A percentile compares a stretch with the other conserved stretches of the same genome.
phyloP scores from a whole-genome alignment of 1,140 invertebrate species.

The Babylonia areolata region DNA sequence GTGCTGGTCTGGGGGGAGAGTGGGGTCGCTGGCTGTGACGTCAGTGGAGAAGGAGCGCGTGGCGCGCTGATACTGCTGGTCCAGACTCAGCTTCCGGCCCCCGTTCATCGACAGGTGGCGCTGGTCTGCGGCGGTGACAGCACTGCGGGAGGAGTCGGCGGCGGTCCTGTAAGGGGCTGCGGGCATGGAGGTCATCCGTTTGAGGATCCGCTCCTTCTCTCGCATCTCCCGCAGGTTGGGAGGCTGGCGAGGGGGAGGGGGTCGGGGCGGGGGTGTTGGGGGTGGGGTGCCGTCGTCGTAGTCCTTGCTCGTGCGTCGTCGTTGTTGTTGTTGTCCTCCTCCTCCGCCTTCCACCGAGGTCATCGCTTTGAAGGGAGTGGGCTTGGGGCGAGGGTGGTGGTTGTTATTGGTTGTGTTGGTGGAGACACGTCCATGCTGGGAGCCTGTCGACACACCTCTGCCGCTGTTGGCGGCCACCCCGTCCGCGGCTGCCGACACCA shows the following conservation, averaged over 20 bases:
- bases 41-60: constrained; percentile 28
- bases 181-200: constrained; percentile 44
- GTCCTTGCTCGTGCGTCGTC: constrained; percentile 27
- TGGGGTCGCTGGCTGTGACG: background rate
- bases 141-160: constrained; percentile 23
- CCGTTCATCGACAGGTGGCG: constrained; percentile 45
- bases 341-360: constrained; percentile 2
- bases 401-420: no score
- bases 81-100: constrained; percentile 67
- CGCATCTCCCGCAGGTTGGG: constrained; percentile 33
- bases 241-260: constrained; percentile 40
- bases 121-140: constrained; percentile 17
- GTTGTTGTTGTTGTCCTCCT: no score
- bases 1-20: background rate
- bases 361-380: constrained; percentile 54
- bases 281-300: background rate
- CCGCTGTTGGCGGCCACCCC: no score
- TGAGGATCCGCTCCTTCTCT: constrained; percentile 42
- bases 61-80: constrained; percentile 64
- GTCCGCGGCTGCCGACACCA: no score
- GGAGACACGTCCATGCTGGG: no score
- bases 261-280: background rate
- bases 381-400: constrained; percentile 67
- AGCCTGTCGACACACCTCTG: no score
- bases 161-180: no score